phyloP scores from a whole-genome alignment of 2,113 vertebrate genomes.

The Trinectes maculatus region DNA sequence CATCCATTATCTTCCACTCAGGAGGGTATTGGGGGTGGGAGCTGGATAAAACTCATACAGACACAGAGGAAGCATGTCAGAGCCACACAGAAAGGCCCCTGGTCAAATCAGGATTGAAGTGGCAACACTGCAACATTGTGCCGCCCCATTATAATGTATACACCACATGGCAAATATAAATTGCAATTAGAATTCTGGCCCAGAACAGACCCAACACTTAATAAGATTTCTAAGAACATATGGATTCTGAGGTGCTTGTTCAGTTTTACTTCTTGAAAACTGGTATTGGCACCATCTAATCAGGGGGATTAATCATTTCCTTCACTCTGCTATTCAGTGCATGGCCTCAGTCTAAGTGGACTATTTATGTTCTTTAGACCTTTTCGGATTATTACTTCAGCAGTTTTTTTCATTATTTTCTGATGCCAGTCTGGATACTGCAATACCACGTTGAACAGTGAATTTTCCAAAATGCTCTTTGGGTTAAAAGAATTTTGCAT shows the following conservation, averaged over 20 bases:
- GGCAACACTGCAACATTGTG: too few species aligned
- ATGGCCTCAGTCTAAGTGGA: conserved; percentile 7
- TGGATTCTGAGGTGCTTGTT: not conserved
- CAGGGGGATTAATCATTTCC: not conserved
- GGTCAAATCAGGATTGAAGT: too few species aligned
- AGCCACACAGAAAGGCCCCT: too few species aligned
- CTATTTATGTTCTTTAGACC: conserved; percentile 54
- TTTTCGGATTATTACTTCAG: conserved; percentile 40
- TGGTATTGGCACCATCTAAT: not conserved
- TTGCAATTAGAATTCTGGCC: not conserved
- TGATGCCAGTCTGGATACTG: conserved; percentile 28
- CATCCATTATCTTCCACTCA: too few species aligned
- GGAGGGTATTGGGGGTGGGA: too few species aligned
- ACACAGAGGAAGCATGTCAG: too few species aligned
- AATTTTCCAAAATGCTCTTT: conserved; percentile 52
- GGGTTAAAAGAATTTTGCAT: conserved; percentile 14
- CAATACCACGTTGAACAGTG: conserved; percentile 41
- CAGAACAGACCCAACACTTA: not conserved
- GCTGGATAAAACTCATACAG: too few species aligned
- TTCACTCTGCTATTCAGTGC: not conserved
- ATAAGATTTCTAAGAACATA: too few species aligned
- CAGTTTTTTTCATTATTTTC: conserved; percentile 35
- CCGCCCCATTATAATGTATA: too few species aligned
- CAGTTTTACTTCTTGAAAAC: not conserved
- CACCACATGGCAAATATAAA: too few species aligned